These are phyloP conservation scores for Chlorodrepanis virens DNA, from an alignment of 2,113 vertebrate genomes.

Conservation along the genomic window DNA sequence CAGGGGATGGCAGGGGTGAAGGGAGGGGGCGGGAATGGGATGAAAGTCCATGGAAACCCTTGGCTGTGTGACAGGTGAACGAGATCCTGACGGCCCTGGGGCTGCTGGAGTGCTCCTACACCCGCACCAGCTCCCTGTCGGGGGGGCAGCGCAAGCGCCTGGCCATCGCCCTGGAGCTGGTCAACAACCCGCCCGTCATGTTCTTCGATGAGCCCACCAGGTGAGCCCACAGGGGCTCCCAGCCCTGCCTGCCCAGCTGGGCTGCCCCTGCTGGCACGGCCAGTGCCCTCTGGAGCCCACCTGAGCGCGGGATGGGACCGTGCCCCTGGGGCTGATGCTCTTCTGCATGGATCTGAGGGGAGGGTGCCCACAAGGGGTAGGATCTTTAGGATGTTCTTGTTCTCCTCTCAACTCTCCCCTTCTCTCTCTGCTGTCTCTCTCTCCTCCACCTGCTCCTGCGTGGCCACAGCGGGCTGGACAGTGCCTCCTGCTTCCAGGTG, in stretches of 20 bases:
- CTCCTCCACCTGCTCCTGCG: neutral
- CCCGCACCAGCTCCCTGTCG: slow-evolving; percentile 88
- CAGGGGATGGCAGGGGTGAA: rapidly evolving
- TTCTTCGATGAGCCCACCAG: slow-evolving; percentile 99
- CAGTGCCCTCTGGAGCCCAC: neutral
- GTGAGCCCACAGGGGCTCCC: slow-evolving; percentile 58
- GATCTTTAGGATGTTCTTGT: neutral
- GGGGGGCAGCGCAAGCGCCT: slow-evolving; percentile 95
- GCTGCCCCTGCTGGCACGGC: neutral
- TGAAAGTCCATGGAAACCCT: neutral
- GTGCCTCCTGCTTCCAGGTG: slow-evolving; percentile 95
- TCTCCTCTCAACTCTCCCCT: neutral
- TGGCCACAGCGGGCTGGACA: slow-evolving; percentile 89
- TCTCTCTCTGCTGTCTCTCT: neutral
- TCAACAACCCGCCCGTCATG: slow-evolving; percentile 98
- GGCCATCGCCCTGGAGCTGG: slow-evolving; percentile 94
- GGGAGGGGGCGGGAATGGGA: neutral
- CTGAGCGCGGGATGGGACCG: neutral
- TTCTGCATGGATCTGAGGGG: rapidly evolving
- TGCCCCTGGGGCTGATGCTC: neutral
- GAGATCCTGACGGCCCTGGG: slow-evolving; percentile 96
- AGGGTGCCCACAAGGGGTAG: neutral
- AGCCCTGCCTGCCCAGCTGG: neutral
- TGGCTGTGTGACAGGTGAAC: slow-evolving; percentile 78
- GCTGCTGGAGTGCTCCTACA: slow-evolving; percentile 90